Conservation (phyloP, 2,888 invertebrate genomes). For the Therioaphis trifolii region DNA sequence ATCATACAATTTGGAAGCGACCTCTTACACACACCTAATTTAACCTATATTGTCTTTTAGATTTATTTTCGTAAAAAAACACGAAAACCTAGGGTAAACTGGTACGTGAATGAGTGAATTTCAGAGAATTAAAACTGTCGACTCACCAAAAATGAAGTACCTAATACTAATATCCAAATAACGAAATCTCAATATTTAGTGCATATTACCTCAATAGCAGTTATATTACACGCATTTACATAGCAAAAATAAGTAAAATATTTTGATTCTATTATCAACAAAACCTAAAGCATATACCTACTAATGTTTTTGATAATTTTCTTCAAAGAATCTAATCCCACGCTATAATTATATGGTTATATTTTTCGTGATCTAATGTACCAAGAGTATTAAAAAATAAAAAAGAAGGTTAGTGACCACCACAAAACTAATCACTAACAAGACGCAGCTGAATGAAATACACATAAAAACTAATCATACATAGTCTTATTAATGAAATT, state of each 20-base stretch:
- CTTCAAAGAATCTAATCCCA: slow-evolving; percentile 15
- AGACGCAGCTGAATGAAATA: no score
- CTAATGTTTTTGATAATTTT: slow-evolving; percentile 35
- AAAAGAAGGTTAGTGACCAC: slow-evolving; percentile 43
- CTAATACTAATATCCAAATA: no score
- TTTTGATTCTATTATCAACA: neutral
- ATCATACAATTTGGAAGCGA: slow-evolving; percentile 17
- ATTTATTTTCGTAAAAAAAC: no score
- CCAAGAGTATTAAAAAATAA: neutral
- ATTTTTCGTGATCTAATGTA: slow-evolving; percentile 11
- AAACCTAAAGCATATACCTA: no score
- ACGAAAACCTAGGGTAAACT: neutral
- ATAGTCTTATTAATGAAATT: no score
- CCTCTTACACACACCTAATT: neutral
- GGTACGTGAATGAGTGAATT: neutral
- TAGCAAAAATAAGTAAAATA: neutral
- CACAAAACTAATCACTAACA: neutral
- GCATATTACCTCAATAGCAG: no score
- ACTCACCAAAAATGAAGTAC: no score
- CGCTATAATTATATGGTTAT: slow-evolving; percentile 43
- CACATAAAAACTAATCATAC: neutral
- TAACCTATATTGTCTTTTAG: neutral
- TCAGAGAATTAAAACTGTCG: no score
- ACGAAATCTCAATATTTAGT: no score
- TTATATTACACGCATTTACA: no score